These are phyloP conservation scores for Protaetia brevitarsis DNA, from an alignment of 1,140 invertebrate species.

Conservation along the genomic window DNA sequence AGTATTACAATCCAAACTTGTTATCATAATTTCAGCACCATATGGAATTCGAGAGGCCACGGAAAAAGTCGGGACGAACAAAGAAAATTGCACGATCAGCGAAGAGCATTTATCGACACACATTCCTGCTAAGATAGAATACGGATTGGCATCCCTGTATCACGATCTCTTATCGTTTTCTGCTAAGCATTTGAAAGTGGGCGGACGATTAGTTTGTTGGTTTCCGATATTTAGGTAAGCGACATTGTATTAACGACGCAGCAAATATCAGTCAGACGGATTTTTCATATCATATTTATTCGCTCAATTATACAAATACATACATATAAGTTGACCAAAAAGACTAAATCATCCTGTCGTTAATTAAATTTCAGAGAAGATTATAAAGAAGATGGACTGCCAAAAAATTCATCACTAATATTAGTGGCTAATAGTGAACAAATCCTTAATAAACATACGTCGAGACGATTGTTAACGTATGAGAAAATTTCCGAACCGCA, in stretches of 20 bases:
- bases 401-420: conserved; percentile 73
- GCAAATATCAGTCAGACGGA: background rate
- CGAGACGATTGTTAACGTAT: conserved; percentile 81
- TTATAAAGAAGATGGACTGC: conserved; percentile 72
- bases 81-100: conserved; percentile 56
- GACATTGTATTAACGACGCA: background rate
- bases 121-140: conserved; percentile 85
- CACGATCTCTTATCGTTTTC: conserved; percentile 81
- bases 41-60: conserved; percentile 93
- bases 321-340: too few relatives aligned
- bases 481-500: conserved; percentile 69
- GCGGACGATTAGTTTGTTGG: conserved; percentile 86
- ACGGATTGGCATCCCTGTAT: conserved; percentile 76
- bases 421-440: conserved; percentile 86
- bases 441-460: conserved; percentile 70
- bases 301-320: too few relatives aligned
- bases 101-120: conserved; percentile 66
- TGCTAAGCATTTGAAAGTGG: conserved; percentile 68
- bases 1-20: background rate
- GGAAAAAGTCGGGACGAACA: conserved; percentile 74
- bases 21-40: conserved; percentile 66
- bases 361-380: conserved; percentile 64
- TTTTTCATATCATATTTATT: conserved; percentile 23
- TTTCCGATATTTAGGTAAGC: conserved; percentile 78
- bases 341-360: too few relatives aligned